These are phyloP conservation scores for Synanthedon myopaeformis DNA, from an alignment of 2,888 invertebrate species.

Conservation along the genomic window DNA sequence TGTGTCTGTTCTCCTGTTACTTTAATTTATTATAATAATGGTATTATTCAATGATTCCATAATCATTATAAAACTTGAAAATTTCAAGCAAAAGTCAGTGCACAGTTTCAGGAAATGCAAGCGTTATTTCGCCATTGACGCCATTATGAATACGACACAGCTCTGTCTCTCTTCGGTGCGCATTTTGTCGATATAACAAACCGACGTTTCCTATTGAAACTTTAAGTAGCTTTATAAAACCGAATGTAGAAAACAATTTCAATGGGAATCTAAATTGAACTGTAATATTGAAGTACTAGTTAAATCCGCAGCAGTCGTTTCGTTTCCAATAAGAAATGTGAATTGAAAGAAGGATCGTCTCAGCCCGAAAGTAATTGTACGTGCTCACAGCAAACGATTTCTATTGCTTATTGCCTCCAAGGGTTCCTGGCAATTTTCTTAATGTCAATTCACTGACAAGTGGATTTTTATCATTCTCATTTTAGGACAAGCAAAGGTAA, in stretches of 20 bases:
- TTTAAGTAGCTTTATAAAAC: neutral
- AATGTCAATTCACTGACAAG: slow-evolving; percentile 47
- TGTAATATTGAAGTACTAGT: slow-evolving; percentile 12
- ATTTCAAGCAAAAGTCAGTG: too few relatives aligned
- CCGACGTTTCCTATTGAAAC: neutral
- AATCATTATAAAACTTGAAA: too few relatives aligned
- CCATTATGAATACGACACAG: too few relatives aligned
- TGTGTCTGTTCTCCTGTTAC: too few relatives aligned
- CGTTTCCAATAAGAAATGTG: slow-evolving; percentile 45
- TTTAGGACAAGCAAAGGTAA: slow-evolving; percentile 4
- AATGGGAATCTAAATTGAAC: neutral
- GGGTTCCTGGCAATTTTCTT: slow-evolving; percentile 49
- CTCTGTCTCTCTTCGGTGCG: neutral
- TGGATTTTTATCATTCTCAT: slow-evolving; percentile 36
- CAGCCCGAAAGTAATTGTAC: slow-evolving; percentile 49
- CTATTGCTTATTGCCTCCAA: slow-evolving; percentile 51
- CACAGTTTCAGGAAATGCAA: too few relatives aligned
- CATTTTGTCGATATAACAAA: neutral
- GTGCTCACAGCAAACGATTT: slow-evolving; percentile 48
- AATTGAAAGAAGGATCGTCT: slow-evolving; percentile 51
- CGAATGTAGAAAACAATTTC: neutral
- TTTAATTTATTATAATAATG: too few relatives aligned
- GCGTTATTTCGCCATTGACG: too few relatives aligned
- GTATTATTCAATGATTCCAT: too few relatives aligned
- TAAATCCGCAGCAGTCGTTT: slow-evolving; percentile 36